These are phyloP conservation scores for Charaxes varanes DNA, from an alignment of 1,140 invertebrate genomes.

Conservation along the genomic window DNA sequence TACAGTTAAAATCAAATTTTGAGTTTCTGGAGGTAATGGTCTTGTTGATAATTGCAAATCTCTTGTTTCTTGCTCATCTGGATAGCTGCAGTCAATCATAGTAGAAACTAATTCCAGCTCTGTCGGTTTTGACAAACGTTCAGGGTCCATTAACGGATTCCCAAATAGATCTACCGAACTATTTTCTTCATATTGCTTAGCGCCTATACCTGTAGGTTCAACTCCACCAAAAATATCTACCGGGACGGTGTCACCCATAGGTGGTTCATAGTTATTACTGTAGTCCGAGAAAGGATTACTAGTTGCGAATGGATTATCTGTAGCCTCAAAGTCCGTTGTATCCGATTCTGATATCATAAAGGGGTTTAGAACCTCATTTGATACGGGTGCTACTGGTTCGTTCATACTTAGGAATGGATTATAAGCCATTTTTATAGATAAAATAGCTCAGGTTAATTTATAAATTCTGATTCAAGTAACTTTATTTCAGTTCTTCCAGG, in stretches of 20 bases:
- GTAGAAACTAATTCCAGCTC: constrained; percentile 50
- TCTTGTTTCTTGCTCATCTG: constrained; percentile 20
- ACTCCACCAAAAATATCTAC: constrained; percentile 56
- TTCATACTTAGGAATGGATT: constrained; percentile 87
- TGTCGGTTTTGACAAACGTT: constrained; percentile 47
- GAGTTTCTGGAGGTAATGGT: constrained; percentile 79
- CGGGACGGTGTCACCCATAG: constrained; percentile 63
- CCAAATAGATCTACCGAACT: constrained; percentile 37
- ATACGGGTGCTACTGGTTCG: constrained; percentile 69
- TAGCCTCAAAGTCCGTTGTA: constrained; percentile 35
- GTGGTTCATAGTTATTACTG: constrained; percentile 67
- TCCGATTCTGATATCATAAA: constrained; percentile 79
- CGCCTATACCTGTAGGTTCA: constrained; percentile 42
- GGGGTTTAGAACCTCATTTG: constrained; percentile 78
- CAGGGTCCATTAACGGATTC: constrained; percentile 24
- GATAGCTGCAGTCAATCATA: constrained; percentile 31
- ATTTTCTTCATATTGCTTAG: constrained; percentile 42
- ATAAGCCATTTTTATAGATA: constrained; percentile 76
- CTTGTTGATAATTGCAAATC: constrained; percentile 76
- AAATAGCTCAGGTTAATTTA: constrained; percentile 47
- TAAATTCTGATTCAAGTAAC: constrained; percentile 83
- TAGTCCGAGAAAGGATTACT: constrained; percentile 80
- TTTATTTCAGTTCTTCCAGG: constrained; percentile 87
- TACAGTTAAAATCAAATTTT: constrained; percentile 89
- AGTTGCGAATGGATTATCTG: constrained; percentile 77